A percentile compares a stretch with the other conserved stretches of the same genome.
Conservation (phyloP, 1,140 invertebrate species). For the Sweltsa coloradensis region DNA sequence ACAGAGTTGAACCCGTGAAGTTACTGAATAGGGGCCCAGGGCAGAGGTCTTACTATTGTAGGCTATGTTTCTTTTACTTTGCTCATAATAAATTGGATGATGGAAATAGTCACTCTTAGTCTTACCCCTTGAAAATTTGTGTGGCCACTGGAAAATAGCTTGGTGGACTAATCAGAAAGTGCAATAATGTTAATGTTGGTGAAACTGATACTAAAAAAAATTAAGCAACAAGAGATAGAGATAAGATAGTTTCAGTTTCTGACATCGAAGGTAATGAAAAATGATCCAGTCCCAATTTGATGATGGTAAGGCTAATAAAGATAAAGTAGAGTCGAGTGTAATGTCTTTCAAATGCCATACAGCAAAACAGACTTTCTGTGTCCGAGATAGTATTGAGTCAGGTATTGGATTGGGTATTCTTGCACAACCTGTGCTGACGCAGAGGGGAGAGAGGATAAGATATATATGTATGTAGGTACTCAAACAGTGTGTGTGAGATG, state of each 20-base stretch:
- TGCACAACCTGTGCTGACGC: constrained; percentile 2
- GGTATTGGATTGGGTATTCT: constrained; percentile 7
- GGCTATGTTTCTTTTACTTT: no score
- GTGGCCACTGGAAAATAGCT: no score
- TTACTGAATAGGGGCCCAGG: no score
- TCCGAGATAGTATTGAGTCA: constrained; percentile 1
- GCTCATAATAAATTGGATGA: no score
- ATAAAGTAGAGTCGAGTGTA: background rate
- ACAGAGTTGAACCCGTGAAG: no score
- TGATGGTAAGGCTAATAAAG: background rate
- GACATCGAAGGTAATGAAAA: background rate
- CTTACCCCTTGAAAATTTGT: no score
- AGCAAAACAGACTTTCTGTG: background rate
- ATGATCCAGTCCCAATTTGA: background rate
- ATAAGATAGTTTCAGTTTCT: background rate
- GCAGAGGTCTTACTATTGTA: no score
- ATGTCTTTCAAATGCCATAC: background rate
- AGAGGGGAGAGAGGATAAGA: no score
- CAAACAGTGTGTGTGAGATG: no score
- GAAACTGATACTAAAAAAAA: background rate
- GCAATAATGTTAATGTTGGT: background rate
- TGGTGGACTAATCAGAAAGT: background rate
- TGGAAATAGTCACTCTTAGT: no score
- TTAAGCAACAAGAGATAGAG: background rate
- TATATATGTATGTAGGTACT: no score